A percentile compares a stretch with the other conserved stretches of the same genome.
Evolutionary conservation across 2,888 invertebrate species (phyloP).

Genomic region (Lycia hirtaria): DNA sequence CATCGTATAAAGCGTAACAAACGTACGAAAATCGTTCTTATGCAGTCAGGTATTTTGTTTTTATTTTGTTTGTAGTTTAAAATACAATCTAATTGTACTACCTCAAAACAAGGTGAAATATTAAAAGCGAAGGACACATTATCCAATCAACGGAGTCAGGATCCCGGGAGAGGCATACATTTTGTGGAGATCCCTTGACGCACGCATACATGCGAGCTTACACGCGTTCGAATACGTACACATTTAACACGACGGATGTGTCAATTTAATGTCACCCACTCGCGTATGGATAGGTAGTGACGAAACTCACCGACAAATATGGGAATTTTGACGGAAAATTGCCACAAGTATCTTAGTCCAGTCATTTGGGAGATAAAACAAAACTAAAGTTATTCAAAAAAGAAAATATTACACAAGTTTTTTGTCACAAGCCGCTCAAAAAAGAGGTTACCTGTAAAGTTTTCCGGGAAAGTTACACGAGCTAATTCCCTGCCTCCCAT

Average conservation of each 20-base stretch:
- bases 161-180: conserved; percentile 8
- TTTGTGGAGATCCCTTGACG: conserved; percentile 30
- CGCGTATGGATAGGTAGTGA: conserved; percentile 35
- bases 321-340: background rate
- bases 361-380: too few species aligned
- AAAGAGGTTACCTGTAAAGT: too few species aligned
- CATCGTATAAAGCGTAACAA: too few species aligned
- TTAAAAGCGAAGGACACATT: conserved; percentile 4
- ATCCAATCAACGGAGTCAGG: conserved; percentile 2
- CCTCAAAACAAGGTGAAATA: background rate
- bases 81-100: background rate
- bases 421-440: too few species aligned
- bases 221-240: conserved; percentile 53
- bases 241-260: conserved; percentile 68
- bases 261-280: conserved; percentile 69
- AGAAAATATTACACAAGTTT: too few species aligned
- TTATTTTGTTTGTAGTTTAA: too few species aligned
- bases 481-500: too few species aligned
- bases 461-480: too few species aligned
- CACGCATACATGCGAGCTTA: conserved; percentile 27
- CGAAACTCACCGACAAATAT: background rate
- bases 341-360: too few species aligned
- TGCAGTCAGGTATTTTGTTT: too few species aligned
- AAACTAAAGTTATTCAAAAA: too few species aligned
- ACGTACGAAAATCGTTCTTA: too few species aligned